Percentiles rank a stretch among this genome's conserved stretches.
Evolutionary conservation across 1,140 invertebrate genomes (phyloP).

Genomic region (Nephotettix cincticeps): DNA sequence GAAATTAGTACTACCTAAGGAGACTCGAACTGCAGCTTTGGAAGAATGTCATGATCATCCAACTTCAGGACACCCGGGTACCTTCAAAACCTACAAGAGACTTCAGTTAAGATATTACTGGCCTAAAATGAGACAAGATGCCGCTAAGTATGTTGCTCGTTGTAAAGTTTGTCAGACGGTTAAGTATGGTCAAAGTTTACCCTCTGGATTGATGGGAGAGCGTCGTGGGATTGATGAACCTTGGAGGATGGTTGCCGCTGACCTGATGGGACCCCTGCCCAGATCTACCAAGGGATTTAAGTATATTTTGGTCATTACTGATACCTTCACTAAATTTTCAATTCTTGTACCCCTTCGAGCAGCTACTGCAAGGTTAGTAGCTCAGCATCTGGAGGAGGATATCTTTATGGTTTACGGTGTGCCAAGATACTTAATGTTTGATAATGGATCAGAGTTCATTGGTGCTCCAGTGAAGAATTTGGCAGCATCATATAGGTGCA

Average conservation of each 20-base stretch:
- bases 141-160: background rate
- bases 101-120: constrained; percentile 1
- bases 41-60: constrained; percentile 22
- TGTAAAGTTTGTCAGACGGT: background rate
- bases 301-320: background rate
- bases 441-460: constrained; percentile 2
- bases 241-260: background rate
- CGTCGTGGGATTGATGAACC: background rate
- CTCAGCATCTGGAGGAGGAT: background rate
- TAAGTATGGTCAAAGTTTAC: no score
- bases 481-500: background rate
- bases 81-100: background rate
- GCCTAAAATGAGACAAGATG: constrained; percentile 24
- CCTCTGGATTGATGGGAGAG: no score
- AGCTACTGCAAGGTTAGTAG: background rate
- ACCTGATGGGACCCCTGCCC: no score
- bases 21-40: background rate
- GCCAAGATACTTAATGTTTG: background rate
- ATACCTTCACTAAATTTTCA: constrained; percentile 1
- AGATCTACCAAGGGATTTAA: background rate
- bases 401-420: no score
- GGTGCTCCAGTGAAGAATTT: background rate
- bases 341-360: background rate
- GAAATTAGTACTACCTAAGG: background rate
- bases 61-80: constrained; percentile 14